A percentile compares a stretch with the other conserved stretches of the same genome.
phyloP scores from a whole-genome alignment of 2,113 vertebrate species.

The Setophaga petechia region DNA sequence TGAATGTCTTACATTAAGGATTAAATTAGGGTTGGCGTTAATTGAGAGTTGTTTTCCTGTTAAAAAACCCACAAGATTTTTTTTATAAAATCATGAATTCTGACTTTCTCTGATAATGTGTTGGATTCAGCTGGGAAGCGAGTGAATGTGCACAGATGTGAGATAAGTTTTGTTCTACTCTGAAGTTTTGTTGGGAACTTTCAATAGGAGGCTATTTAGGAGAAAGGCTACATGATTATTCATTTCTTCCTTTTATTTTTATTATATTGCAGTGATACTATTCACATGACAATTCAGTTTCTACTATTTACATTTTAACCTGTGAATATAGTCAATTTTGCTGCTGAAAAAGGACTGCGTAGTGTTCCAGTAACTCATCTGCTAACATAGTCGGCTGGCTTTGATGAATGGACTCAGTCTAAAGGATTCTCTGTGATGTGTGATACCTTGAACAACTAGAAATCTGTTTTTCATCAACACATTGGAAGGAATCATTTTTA shows the following conservation, averaged over 20 bases:
- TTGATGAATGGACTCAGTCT: constrained; percentile 62
- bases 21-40: background rate
- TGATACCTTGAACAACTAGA: constrained; percentile 58
- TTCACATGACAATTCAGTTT: constrained; percentile 21
- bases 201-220: background rate
- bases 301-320: constrained; percentile 8
- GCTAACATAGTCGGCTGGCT: background rate
- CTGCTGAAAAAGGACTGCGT: background rate
- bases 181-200: constrained; percentile 11
- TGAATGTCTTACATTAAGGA: background rate
- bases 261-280: background rate
- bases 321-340: constrained; percentile 4
- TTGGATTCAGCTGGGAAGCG: constrained; percentile 3
- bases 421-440: constrained; percentile 64
- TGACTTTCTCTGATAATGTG: background rate
- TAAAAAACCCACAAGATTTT: background rate
- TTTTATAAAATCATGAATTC: background rate
- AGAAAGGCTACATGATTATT: constrained; percentile 15
- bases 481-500: constrained; percentile 52
- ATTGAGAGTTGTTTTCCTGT: background rate
- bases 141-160: constrained; percentile 40
- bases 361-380: constrained; percentile 9
- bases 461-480: constrained; percentile 36
- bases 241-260: background rate
- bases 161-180: constrained; percentile 1